Percentiles rank a stretch among this genome's conserved stretches.
Conservation (phyloP, 1,140 invertebrate genomes). For the Phymorhynchus buccinoides region DNA sequence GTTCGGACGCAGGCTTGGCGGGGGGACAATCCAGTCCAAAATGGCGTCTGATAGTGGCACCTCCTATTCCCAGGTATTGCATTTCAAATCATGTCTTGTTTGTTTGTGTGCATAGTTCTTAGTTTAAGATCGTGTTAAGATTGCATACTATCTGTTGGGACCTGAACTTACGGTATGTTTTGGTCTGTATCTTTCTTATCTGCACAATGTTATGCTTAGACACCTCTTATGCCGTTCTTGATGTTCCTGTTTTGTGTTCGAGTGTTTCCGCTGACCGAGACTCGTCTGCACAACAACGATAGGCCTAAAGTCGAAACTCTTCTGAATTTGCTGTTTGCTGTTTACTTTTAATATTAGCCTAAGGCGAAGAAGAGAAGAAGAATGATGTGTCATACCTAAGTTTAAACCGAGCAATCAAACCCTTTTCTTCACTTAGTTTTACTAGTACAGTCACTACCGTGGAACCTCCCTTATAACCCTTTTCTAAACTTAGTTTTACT, state of each 20-base stretch:
- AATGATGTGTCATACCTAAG: too few species aligned
- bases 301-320: too few species aligned
- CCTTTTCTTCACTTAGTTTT: too few species aligned
- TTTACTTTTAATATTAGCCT: too few species aligned
- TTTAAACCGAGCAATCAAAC: too few species aligned
- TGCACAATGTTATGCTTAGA: not conserved
- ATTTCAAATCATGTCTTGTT: conserved; percentile 5
- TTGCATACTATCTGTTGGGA: not conserved
- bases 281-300: not conserved
- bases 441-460: too few species aligned
- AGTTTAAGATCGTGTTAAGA: not conserved
- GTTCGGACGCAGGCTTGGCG: conserved; percentile 23
- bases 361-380: too few species aligned
- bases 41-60: conserved; percentile 62
- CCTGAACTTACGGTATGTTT: not conserved
- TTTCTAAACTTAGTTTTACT: too few species aligned
- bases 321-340: too few species aligned
- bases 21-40: conserved; percentile 49
- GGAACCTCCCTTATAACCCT: too few species aligned
- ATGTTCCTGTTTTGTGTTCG: not conserved
- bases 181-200: not conserved
- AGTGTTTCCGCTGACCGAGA: conserved; percentile 1
- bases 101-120: not conserved
- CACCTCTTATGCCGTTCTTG: not conserved
- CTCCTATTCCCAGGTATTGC: conserved; percentile 61